phyloP scores from a whole-genome alignment of 2,113 vertebrate genomes.

The Leucosticte australis region DNA sequence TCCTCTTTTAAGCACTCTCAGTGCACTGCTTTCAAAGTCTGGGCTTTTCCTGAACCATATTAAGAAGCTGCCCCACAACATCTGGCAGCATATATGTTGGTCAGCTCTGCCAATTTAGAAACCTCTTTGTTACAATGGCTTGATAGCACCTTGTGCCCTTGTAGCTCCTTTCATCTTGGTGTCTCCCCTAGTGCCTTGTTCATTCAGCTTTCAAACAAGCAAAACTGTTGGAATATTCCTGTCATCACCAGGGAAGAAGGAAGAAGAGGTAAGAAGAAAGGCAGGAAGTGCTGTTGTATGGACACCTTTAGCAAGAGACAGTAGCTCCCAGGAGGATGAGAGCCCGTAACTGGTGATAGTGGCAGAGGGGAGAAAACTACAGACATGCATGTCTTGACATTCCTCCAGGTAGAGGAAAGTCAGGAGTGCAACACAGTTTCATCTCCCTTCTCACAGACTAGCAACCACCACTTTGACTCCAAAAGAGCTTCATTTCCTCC shows the following conservation, averaged over 20 bases:
- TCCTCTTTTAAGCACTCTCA: background rate
- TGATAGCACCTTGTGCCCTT: background rate
- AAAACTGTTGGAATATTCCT: background rate
- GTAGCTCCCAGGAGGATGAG: background rate
- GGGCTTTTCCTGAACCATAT: background rate
- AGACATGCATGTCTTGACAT: background rate
- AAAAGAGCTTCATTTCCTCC: background rate
- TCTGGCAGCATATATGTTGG: background rate
- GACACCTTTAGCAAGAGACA: background rate
- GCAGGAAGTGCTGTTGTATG: background rate
- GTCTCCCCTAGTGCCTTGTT: background rate
- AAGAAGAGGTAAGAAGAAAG: background rate
- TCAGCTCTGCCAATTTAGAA: background rate
- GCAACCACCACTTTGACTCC: background rate
- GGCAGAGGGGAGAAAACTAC: background rate
- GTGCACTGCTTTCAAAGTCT: background rate
- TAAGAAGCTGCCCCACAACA: background rate
- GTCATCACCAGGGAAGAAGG: background rate
- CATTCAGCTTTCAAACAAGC: background rate
- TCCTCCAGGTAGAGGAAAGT: background rate
- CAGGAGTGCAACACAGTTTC: background rate
- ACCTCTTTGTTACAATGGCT: background rate
- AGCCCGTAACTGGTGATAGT: background rate
- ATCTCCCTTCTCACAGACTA: background rate
- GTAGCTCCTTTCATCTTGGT: background rate